A percentile compares a stretch with the other conserved stretches of the same genome.
These are phyloP conservation scores for Gymnocephalus cernua DNA, from an alignment of 2,113 vertebrate species.

Conservation along the genomic window DNA sequence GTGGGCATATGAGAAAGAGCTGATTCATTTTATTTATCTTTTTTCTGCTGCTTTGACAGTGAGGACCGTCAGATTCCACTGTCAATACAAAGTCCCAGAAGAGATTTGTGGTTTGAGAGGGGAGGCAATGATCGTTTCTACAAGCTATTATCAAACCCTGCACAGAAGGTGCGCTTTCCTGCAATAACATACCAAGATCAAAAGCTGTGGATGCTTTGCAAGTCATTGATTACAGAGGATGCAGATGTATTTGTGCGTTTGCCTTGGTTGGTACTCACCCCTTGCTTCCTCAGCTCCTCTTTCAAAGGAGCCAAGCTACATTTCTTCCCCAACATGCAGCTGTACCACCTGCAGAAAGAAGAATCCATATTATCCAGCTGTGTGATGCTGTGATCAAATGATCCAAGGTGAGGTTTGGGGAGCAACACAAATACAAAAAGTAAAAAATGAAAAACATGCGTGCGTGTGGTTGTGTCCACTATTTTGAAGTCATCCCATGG, in stretches of 20 bases:
- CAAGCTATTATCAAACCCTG: neutral
- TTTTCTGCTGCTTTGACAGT: neutral
- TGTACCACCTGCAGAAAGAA: conserved; percentile 93
- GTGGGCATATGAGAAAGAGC: conserved; percentile 32
- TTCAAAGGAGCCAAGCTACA: conserved; percentile 97
- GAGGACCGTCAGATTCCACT: neutral
- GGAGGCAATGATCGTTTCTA: conserved; percentile 29
- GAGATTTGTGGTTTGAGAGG: conserved; percentile 11
- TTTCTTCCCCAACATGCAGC: conserved; percentile 99
- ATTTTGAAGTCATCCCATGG: conserved; percentile 67
- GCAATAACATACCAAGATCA: conserved; percentile 19
- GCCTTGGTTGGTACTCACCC: conserved; percentile 85
- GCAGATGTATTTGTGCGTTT: neutral
- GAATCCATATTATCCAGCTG: conserved; percentile 43
- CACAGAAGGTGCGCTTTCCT: neutral
- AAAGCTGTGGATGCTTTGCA: conserved; percentile 20
- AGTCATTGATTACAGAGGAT: neutral
- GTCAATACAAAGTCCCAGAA: conserved; percentile 12
- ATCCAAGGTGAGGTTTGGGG: conserved; percentile 18
- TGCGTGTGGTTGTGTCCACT: conserved; percentile 1
- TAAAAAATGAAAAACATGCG: conserved; percentile 56
- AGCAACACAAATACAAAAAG: conserved; percentile 29
- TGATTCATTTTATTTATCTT: conserved; percentile 11
- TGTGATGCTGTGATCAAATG: conserved; percentile 52
- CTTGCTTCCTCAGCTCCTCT: conserved; percentile 95